These are phyloP conservation scores for Emydoidea blandingii DNA, from an alignment of 2,797 vertebrate species.

Conservation along the genomic window DNA sequence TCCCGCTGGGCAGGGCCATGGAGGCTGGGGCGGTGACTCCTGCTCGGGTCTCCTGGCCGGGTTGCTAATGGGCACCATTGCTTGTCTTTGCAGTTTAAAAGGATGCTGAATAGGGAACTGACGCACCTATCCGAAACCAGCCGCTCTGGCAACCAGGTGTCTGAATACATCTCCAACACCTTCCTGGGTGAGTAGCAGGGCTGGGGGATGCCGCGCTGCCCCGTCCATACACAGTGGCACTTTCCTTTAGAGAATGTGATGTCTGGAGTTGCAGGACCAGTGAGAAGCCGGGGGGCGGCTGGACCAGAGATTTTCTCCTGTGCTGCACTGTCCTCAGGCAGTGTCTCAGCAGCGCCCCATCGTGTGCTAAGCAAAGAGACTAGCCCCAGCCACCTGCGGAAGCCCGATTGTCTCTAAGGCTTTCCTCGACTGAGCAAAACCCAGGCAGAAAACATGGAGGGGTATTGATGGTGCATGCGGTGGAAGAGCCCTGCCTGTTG, in stretches of 20 bases:
- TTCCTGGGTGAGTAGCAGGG: conserved; percentile 89
- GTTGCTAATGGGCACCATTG: background rate
- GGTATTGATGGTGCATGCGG: too few species aligned
- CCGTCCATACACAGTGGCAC: background rate
- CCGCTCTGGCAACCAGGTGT: conserved; percentile 95
- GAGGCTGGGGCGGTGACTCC: too few species aligned
- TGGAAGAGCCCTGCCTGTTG: background rate
- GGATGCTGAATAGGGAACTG: conserved; percentile 95
- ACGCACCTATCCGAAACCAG: conserved; percentile 94
- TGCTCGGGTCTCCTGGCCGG: background rate
- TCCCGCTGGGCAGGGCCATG: too few species aligned
- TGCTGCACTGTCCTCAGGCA: background rate
- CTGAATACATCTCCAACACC: conserved; percentile 92
- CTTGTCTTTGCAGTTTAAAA: conserved; percentile 87
- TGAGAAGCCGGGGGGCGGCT: background rate
- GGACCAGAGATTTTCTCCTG: background rate
- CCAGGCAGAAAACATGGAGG: background rate
- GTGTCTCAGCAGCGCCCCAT: background rate
- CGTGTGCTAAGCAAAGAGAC: background rate
- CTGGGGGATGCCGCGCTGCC: fast-evolving
- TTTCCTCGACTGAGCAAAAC: too few species aligned
- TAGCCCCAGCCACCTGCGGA: too few species aligned
- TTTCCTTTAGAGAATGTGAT: background rate
- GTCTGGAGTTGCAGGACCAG: background rate
- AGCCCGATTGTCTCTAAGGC: too few species aligned